Evolutionary conservation across 2,888 invertebrate genomes (phyloP).

Genomic region (Sphaeridia pumilis): DNA sequence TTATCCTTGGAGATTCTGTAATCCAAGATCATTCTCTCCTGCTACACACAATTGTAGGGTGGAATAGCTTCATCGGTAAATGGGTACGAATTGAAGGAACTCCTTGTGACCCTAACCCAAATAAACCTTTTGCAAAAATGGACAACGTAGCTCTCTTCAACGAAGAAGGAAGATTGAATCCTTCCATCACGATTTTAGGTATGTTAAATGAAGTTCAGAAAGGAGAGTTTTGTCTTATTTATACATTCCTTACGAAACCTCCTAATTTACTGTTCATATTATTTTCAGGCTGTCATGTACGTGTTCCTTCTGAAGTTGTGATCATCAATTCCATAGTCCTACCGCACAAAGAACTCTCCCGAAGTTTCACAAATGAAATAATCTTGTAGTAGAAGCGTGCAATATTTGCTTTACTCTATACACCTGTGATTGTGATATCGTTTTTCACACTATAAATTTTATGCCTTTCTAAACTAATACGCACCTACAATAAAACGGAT

Average conservation of each 20-base stretch:
- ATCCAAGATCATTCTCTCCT: constrained; percentile 79
- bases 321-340: constrained; percentile 92
- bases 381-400: constrained; percentile 64
- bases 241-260: too few relatives aligned
- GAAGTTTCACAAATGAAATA: constrained; percentile 96
- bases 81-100: constrained; percentile 90
- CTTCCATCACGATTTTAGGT: constrained; percentile 95
- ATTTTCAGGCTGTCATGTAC: constrained; percentile 72
- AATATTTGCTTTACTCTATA: too few relatives aligned
- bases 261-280: too few relatives aligned
- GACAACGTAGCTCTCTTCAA: constrained; percentile 92
- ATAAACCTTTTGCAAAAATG: constrained; percentile 98
- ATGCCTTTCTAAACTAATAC: too few relatives aligned
- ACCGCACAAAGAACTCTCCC: constrained; percentile 87
- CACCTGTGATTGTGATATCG: too few relatives aligned
- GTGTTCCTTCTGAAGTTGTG: constrained; percentile 82
- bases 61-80: constrained; percentile 69
- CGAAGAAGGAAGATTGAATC: constrained; percentile 82
- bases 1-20: constrained; percentile 73
- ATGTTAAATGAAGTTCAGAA: background rate
- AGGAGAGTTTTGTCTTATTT: too few relatives aligned
- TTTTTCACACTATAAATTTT: too few relatives aligned
- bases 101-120: constrained; percentile 94
- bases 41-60: constrained; percentile 57
- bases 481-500: too few relatives aligned